Percentiles rank a stretch among this genome's conserved stretches.
These are phyloP conservation scores for Neelides sp. DNA, from an alignment of 1,140 invertebrate genomes.

Conservation along the genomic window DNA sequence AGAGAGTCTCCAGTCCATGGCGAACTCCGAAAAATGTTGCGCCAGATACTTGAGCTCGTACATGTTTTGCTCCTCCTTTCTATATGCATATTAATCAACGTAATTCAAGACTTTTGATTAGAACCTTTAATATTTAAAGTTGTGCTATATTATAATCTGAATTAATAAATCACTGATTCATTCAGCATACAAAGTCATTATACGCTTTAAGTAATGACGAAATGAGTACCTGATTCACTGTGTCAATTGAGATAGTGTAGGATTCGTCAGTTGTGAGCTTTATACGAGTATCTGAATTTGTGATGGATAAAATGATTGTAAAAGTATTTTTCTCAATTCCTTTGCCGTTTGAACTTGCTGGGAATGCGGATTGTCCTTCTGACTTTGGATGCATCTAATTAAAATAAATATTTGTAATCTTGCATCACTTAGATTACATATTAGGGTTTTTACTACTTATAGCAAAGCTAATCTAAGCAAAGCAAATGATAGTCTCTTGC, in stretches of 20 bases:
- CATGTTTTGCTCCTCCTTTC: constrained; percentile 14
- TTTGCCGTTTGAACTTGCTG: constrained; percentile 8
- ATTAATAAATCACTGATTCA: too few species aligned
- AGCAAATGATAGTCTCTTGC: too few species aligned
- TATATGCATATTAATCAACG: too few species aligned
- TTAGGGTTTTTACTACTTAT: not conserved
- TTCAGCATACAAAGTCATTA: too few species aligned
- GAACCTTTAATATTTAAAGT: too few species aligned
- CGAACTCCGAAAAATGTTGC: constrained; percentile 58
- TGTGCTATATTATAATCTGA: too few species aligned
- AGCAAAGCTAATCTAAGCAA: not conserved
- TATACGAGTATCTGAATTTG: constrained; percentile 33
- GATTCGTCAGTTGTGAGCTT: constrained; percentile 54
- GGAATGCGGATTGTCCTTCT: constrained; percentile 22
- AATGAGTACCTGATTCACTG: not conserved
- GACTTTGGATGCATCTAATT: constrained; percentile 31
- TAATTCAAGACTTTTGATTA: too few species aligned
- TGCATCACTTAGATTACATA: not conserved
- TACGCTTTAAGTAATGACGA: not conserved
- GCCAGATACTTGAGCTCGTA: constrained; percentile 49
- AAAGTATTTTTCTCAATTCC: constrained; percentile 24
- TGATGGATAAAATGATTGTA: constrained; percentile 19
- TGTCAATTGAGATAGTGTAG: constrained; percentile 46
- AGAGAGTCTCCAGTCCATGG: constrained; percentile 61
- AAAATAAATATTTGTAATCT: not conserved